Evolutionary conservation across 2,888 invertebrate genomes (phyloP).

Genomic region (Chymomyza amoena): DNA sequence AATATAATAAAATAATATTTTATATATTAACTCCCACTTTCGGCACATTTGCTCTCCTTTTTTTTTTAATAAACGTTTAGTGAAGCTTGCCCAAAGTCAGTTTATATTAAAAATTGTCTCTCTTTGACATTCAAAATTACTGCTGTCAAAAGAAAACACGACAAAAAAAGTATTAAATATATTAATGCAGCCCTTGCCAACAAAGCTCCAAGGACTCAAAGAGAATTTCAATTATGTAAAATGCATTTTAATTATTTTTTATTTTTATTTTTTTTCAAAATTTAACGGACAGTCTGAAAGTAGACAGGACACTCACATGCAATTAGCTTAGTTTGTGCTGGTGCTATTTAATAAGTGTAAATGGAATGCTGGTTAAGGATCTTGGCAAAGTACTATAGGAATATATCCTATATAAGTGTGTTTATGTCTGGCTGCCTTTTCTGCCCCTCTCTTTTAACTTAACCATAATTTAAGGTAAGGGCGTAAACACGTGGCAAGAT

Average conservation of each 20-base stretch:
- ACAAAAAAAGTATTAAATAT: background rate
- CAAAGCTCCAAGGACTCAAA: conserved; percentile 9
- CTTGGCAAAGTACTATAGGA: no score
- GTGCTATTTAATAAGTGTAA: conserved; percentile 57
- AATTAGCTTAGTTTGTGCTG: conserved; percentile 4
- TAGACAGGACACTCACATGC: background rate
- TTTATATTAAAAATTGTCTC: background rate
- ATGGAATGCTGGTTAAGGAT: background rate
- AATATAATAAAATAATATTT: no score
- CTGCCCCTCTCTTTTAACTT: conserved; percentile 28
- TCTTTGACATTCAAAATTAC: background rate
- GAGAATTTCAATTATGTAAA: conserved; percentile 42
- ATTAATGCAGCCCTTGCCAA: conserved; percentile 44
- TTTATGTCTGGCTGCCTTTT: background rate
- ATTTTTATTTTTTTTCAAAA: background rate
- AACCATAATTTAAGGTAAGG: no score
- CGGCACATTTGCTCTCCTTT: no score
- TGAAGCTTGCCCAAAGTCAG: background rate
- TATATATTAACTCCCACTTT: no score
- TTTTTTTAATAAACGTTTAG: no score
- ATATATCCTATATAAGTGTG: conserved; percentile 60
- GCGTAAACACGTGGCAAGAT: no score
- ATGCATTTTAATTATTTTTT: background rate
- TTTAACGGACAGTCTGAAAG: background rate
- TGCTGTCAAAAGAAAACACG: background rate